Conservation (phyloP, 1,140 invertebrate species). For the Zeugodacus cucurbitae region DNA sequence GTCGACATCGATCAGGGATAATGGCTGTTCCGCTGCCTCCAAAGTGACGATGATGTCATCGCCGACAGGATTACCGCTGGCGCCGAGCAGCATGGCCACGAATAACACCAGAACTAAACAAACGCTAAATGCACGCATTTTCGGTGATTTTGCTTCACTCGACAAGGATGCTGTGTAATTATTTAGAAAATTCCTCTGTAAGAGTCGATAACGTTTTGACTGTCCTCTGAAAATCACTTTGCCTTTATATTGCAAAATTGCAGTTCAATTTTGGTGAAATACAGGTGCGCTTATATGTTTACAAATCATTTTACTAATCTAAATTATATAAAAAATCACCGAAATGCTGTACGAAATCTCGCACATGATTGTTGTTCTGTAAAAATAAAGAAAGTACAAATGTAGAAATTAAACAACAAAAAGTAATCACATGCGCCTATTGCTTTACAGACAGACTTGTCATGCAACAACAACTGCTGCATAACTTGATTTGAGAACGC, state of each 20-base stretch:
- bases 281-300: neutral
- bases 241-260: neutral
- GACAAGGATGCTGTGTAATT: too few species aligned
- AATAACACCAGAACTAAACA: too few species aligned
- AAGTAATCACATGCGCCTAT: neutral
- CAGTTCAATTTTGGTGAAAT: neutral
- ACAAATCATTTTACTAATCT: neutral
- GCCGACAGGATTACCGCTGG: too few species aligned
- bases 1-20: constrained; percentile 18
- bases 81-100: too few species aligned
- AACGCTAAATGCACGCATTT: neutral
- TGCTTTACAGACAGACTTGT: neutral
- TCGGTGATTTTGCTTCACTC: neutral
- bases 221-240: neutral
- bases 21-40: too few species aligned
- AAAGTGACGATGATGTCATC: too few species aligned
- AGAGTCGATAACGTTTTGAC: neutral
- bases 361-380: neutral
- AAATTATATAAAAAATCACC: neutral
- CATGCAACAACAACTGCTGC: neutral
- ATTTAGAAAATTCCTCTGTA: neutral
- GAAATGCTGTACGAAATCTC: neutral
- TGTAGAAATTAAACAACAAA: neutral
- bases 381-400: too few species aligned
- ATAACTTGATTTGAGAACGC: neutral